Conservation (phyloP, 2,888 invertebrate species). For the Drosophila demipolita region DNA sequence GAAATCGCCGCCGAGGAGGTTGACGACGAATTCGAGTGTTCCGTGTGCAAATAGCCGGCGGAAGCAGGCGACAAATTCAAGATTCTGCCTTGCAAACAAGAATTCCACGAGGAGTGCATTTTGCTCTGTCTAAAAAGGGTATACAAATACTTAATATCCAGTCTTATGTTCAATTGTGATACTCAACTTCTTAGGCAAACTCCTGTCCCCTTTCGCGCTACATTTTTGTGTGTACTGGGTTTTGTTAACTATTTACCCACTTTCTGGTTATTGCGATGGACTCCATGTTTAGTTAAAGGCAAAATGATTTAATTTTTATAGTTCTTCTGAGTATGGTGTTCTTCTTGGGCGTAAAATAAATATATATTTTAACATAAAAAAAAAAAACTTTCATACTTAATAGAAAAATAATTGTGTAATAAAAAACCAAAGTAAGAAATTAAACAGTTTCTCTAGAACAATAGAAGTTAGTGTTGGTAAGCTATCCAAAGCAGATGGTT, state of each 20-base stretch:
- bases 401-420: neutral
- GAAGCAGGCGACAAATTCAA: conserved; percentile 88
- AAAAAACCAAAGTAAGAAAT: neutral
- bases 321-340: conserved; percentile 4
- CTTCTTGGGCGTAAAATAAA: conserved; percentile 2
- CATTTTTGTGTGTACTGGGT: conserved; percentile 86
- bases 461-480: neutral
- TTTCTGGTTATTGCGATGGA: conserved; percentile 86
- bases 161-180: neutral
- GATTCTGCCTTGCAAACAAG: conserved; percentile 92
- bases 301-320: neutral
- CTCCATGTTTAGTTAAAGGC: conserved; percentile 89
- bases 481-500: neutral
- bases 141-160: neutral
- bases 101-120: conserved; percentile 92
- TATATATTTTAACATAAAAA: neutral
- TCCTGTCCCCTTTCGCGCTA: conserved; percentile 94
- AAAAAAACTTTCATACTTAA: neutral
- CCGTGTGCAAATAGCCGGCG: conserved; percentile 89
- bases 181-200: conserved; percentile 88
- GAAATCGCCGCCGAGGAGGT: conserved; percentile 86
- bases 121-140: conserved; percentile 94
- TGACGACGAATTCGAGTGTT: conserved; percentile 87
- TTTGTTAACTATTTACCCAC: fast-evolving
- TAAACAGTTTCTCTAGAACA: neutral